phyloP scores from a whole-genome alignment of 1,140 invertebrate species.

The Yoshiicerus persimilis region DNA sequence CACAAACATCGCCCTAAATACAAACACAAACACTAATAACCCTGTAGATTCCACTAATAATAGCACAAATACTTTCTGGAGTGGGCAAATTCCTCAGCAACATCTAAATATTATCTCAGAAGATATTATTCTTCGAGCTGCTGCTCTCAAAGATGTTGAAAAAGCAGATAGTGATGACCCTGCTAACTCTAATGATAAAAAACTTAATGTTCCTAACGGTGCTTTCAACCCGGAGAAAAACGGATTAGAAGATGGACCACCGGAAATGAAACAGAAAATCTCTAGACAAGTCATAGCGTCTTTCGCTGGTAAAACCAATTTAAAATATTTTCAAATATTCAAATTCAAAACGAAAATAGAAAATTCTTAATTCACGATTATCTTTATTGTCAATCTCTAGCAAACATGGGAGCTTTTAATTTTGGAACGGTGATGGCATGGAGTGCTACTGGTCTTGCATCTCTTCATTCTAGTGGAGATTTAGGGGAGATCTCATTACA shows the following conservation, averaged over 20 bases:
- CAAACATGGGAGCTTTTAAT: slow-evolving; percentile 38
- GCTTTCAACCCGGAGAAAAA: not conserved
- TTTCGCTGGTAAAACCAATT: slow-evolving; percentile 29
- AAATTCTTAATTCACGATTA: not conserved
- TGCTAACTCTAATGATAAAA: not conserved
- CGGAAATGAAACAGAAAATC: not conserved
- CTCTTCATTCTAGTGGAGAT: not conserved
- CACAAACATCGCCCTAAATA: not conserved
- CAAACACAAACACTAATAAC: not conserved
- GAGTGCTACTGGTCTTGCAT: slow-evolving; percentile 31
- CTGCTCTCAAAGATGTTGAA: not conserved
- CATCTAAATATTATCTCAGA: not conserved
- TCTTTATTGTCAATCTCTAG: not conserved
- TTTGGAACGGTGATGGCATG: slow-evolving; percentile 34
- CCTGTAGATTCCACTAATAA: not conserved
- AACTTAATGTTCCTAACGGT: not conserved
- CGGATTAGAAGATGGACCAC: not conserved
- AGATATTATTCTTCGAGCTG: not conserved
- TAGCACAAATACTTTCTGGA: not conserved
- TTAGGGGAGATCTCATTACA: not conserved
- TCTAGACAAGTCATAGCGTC: slow-evolving; percentile 18
- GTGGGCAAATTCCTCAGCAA: not conserved
- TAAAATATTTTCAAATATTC: not conserved
- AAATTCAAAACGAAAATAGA: too few species aligned
- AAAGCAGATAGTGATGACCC: not conserved